Conservation (phyloP, 2,888 invertebrate genomes). For the Xestia rhomboidea region DNA sequence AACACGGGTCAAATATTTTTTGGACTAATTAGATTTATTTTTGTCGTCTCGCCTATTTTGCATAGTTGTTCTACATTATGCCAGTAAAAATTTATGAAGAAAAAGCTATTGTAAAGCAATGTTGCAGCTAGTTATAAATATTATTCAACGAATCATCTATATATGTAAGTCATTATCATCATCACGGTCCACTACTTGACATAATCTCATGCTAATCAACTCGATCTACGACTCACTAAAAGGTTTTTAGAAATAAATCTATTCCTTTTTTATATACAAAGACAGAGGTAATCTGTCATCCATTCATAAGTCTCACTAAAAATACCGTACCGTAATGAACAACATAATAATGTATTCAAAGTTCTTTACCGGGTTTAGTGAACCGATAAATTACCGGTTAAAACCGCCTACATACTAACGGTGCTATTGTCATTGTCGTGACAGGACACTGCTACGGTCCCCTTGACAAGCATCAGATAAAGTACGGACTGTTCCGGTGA, state of each 20-base stretch:
- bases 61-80: neutral
- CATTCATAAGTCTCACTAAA: constrained; percentile 6
- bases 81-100: neutral
- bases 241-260: neutral
- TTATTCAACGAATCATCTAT: neutral
- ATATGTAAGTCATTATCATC: neutral
- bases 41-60: too few relatives aligned
- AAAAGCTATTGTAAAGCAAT: neutral
- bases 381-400: constrained; percentile 49
- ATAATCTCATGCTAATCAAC: neutral
- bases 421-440: constrained; percentile 57
- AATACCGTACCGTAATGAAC: constrained; percentile 40
- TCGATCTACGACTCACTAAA: too few relatives aligned
- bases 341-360: constrained; percentile 26
- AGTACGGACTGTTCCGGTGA: neutral
- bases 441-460: constrained; percentile 13
- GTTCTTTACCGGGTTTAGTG: constrained; percentile 48
- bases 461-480: constrained; percentile 40
- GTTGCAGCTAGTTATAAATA: neutral
- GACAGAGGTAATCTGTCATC: constrained; percentile 1
- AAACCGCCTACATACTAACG: constrained; percentile 60
- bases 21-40: too few relatives aligned
- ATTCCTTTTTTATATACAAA: constrained; percentile 1
- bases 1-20: too few relatives aligned
- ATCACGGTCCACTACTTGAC: neutral